A percentile compares a stretch with the other conserved stretches of the same genome.
Evolutionary conservation across 1,140 invertebrate genomes (phyloP).

Genomic region (Acromyrmex charruanus): DNA sequence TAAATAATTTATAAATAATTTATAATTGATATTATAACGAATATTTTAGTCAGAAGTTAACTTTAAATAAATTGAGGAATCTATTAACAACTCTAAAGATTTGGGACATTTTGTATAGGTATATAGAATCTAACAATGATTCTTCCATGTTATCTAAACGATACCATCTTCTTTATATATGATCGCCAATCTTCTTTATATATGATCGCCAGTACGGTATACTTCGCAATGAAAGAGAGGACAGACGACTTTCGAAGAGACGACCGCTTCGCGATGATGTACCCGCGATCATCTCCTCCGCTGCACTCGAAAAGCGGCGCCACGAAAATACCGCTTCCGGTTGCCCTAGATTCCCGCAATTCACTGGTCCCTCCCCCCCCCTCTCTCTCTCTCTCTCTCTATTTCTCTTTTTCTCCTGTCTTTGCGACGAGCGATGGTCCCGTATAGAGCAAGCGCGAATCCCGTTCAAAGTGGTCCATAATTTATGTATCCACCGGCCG

Average conservation of each 20-base stretch:
- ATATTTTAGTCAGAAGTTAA: neutral
- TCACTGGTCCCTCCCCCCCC: constrained; percentile 52
- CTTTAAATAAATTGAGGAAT: neutral
- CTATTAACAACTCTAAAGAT: neutral
- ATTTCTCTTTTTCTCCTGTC: constrained; percentile 22
- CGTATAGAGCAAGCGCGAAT: constrained; percentile 63
- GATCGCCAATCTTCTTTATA: neutral
- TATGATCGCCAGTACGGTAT: too few species aligned
- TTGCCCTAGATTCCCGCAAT: constrained; percentile 76
- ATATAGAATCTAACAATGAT: neutral
- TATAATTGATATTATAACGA: neutral
- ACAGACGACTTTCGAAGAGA: constrained; percentile 21
- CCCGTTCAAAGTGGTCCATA: constrained; percentile 76
- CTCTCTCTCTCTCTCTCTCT: constrained; percentile 20
- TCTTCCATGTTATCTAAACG: neutral
- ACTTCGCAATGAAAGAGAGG: neutral
- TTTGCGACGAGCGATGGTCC: constrained; percentile 41
- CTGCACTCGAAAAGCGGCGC: constrained; percentile 69
- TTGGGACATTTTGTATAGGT: neutral
- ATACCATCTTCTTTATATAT: neutral
- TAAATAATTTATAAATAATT: neutral
- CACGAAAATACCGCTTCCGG: constrained; percentile 78
- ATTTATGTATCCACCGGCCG: constrained; percentile 73
- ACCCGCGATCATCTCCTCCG: constrained; percentile 52
- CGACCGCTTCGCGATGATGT: neutral